Conservation (phyloP, 2,113 vertebrate species). For the Telmatochromis brachygnathus region DNA sequence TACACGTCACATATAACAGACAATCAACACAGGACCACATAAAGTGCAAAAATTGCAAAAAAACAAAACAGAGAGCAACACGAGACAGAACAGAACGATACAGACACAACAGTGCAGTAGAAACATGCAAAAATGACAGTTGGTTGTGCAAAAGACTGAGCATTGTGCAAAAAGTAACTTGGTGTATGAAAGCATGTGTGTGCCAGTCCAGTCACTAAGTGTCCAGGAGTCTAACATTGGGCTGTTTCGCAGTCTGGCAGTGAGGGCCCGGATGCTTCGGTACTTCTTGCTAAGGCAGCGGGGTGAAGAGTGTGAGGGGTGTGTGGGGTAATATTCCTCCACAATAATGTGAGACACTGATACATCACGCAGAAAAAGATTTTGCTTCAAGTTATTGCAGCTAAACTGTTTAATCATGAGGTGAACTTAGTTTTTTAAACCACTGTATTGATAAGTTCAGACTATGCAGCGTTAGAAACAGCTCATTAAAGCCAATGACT, state of each 20-base stretch:
- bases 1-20: not conserved
- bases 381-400: not conserved
- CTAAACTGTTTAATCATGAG: not conserved
- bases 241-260: not conserved
- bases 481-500: not conserved
- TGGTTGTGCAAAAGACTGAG: not conserved
- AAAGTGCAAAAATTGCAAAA: not conserved
- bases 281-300: not conserved
- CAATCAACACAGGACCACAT: not conserved
- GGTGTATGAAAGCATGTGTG: not conserved
- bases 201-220: not conserved
- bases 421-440: not conserved
- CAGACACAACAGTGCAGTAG: not conserved
- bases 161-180: not conserved
- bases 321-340: not conserved
- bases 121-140: not conserved
- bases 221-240: not conserved
- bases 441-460: not conserved
- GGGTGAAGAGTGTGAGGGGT: not conserved
- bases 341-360: not conserved
- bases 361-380: not conserved
- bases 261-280: not conserved
- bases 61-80: not conserved
- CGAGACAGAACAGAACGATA: not conserved
- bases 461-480: rapidly evolving